phyloP scores from a whole-genome alignment of 2,888 invertebrate genomes.

The Koerneria pararmatus region DNA sequence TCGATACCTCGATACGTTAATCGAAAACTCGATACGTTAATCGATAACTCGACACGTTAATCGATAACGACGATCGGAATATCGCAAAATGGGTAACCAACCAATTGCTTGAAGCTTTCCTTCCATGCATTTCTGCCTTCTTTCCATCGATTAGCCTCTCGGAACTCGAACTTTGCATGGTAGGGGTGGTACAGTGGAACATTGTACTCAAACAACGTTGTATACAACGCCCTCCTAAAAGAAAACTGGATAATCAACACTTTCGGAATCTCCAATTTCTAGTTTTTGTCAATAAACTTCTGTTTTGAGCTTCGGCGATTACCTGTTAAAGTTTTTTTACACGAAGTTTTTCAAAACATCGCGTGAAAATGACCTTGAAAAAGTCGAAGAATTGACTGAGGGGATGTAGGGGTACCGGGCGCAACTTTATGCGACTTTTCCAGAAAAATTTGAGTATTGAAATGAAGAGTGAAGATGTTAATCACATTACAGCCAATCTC shows the following conservation, averaged over 20 bases:
- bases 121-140: conserved; percentile 85
- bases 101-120: conserved; percentile 88
- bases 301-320: too few relatives aligned
- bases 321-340: too few relatives aligned
- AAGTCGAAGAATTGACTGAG: too few relatives aligned
- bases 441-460: too few relatives aligned
- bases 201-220: conserved; percentile 92
- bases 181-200: conserved; percentile 85
- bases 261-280: neutral
- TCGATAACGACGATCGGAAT: neutral
- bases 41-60: conserved; percentile 3
- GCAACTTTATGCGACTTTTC: too few relatives aligned
- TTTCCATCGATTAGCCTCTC: conserved; percentile 68
- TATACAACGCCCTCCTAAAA: conserved; percentile 86
- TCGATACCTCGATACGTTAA: conserved; percentile 2
- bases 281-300: neutral
- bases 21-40: too few relatives aligned
- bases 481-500: too few relatives aligned
- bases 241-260: conserved; percentile 29
- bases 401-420: too few relatives aligned
- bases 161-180: conserved; percentile 81
- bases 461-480: too few relatives aligned
- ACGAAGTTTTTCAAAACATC: too few relatives aligned
- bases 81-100: conserved; percentile 38
- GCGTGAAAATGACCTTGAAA: too few relatives aligned